Evolutionary conservation across 2,797 vertebrate species (phyloP), one percentile per base, ranked within the genome.

Genomic region (Falco biarmicus): DNA sequence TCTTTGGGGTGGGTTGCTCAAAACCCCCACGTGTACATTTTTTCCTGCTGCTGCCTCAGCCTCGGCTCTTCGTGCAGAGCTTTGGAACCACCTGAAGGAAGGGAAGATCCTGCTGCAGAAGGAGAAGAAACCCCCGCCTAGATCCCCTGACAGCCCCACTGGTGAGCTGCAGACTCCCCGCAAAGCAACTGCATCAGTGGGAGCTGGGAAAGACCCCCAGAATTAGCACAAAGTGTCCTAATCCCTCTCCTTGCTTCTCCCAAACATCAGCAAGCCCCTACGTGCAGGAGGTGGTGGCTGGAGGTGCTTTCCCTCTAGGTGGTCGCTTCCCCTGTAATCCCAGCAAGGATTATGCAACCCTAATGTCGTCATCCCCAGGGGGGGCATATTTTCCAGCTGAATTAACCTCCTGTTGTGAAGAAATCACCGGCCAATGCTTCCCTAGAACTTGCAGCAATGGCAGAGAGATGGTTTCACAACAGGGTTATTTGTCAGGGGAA

Each of bases 391-490:
- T 95, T 76, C 74, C 65, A 31, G 59, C 51, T 87, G 84, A 78
- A 92, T 87, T 59, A 34, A 73, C 39, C 50, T 79, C 79, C 74
- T 70, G 87, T 45, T 65, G 56, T 69, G 81, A 73, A 41, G 89
- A 93, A 93, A 89, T 76, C 68, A 29, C 37, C 0, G 0, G 51
- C 29, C 84, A 87, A 29, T 24, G 57, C 63, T 92, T 89, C 82
- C 91, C 91, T 92, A 84, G 84, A 65, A 39, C 48, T 60, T 37
- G 32, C 4, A 0, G 57, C 60, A 56, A 31, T 1, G 0, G 43
- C 60, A 29, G 50, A 32, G n/a, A 54, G 73, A 5, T 47, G 87
- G 48, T 94, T 96, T 90, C 87, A 68, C 91, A 90, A 90, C 48
- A 34, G 69, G n/a, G 32, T 34, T 31, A 9, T 70, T 66, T 75